Evolutionary conservation across 2,797 vertebrate species (phyloP).

Genomic region (Moxostoma hubbsi): DNA sequence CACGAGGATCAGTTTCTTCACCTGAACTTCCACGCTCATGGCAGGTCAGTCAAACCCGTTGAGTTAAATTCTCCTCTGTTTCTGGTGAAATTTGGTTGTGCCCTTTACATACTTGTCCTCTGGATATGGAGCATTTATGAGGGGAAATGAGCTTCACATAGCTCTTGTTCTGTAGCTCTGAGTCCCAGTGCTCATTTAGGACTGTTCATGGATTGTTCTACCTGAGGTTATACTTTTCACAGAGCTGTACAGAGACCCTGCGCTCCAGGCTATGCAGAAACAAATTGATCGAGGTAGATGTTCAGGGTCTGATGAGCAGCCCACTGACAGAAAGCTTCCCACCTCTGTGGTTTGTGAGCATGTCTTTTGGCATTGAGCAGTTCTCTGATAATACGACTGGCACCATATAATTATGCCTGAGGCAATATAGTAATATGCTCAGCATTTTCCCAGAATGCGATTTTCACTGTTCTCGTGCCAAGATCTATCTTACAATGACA

Average conservation of each 20-base stretch:
- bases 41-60: conserved; percentile 83
- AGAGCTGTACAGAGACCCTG: not conserved
- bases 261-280: not conserved
- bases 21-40: conserved; percentile 93
- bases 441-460: not conserved
- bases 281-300: conserved; percentile 11
- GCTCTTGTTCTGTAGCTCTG: not conserved
- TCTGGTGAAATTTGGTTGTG: not conserved
- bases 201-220: too few species aligned
- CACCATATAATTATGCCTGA: not conserved
- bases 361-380: not conserved
- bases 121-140: conserved; percentile 3
- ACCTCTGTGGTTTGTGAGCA: not conserved
- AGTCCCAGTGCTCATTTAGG: not conserved
- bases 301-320: not conserved
- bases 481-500: not conserved
- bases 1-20: conserved; percentile 86
- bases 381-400: not conserved
- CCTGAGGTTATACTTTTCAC: too few species aligned
- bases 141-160: too few species aligned
- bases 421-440: not conserved
- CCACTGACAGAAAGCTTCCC: not conserved
- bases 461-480: not conserved
- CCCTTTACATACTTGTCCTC: not conserved
- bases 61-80: not conserved